These are phyloP conservation scores for Heliconius aoede DNA, from an alignment of 2,888 invertebrate species.

Conservation along the genomic window DNA sequence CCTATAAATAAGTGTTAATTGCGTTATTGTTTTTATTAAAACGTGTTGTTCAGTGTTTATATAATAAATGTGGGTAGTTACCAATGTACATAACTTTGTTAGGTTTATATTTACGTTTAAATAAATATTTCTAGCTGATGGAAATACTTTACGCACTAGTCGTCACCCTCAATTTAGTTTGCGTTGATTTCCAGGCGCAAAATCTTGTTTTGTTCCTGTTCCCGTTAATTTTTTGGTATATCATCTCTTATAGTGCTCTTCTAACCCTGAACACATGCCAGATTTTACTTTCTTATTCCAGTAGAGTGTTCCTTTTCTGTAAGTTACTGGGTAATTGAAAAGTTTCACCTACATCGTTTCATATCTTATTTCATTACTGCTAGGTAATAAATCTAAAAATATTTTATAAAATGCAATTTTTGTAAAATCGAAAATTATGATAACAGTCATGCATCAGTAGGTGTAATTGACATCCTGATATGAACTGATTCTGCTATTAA, in stretches of 20 bases:
- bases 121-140: no score
- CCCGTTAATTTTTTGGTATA: no score
- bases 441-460: not conserved
- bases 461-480: conserved; percentile 28
- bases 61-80: not conserved
- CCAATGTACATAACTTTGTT: not conserved
- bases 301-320: no score
- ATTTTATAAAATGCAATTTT: not conserved
- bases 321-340: no score
- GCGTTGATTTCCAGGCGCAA: no score
- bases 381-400: not conserved
- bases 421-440: not conserved
- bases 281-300: no score
- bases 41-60: conserved; percentile 11
- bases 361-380: no score
- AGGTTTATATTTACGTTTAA: not conserved
- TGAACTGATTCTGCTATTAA: conserved; percentile 24
- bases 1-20: conserved; percentile 36
- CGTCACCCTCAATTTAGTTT: no score
- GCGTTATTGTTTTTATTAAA: conserved; percentile 28
- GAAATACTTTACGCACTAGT: no score
- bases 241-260: no score
- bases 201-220: no score
- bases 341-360: not conserved
- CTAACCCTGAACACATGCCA: no score